Percentiles rank a stretch among this genome's conserved stretches.
These are phyloP conservation scores for Cyclophora albipunctata DNA, from an alignment of 2,888 invertebrate genomes.

Conservation along the genomic window DNA sequence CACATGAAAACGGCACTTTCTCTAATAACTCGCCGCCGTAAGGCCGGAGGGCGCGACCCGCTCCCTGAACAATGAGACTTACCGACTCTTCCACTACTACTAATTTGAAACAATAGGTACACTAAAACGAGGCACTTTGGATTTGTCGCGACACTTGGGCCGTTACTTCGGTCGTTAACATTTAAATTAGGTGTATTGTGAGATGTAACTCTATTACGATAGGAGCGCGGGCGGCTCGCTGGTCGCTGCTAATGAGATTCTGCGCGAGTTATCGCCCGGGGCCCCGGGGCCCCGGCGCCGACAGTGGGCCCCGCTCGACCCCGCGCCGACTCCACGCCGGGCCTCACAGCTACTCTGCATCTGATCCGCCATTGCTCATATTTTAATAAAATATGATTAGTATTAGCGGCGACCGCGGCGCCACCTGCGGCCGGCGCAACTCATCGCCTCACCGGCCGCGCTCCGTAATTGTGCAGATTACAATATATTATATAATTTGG, in stretches of 20 bases:
- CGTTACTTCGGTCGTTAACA: conserved; percentile 11
- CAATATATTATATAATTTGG: conserved; percentile 39
- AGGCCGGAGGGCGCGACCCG: no score
- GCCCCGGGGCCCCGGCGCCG: no score
- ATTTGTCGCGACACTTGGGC: conserved; percentile 10
- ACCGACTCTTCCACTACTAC: conserved; percentile 9
- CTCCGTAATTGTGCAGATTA: conserved; percentile 56
- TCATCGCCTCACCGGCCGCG: conserved; percentile 32
- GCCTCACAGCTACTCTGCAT: no score
- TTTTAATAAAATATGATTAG: conserved; percentile 36
- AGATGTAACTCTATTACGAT: conserved; percentile 14
- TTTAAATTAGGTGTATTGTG: conserved; percentile 20
- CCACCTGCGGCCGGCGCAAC: conserved; percentile 30
- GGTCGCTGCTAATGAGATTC: conserved; percentile 6
- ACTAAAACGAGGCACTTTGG: conserved; percentile 7
- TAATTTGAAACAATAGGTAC: conserved; percentile 16
- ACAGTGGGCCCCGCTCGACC: no score
- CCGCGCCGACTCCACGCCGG: no score
- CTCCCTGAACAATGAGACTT: conserved; percentile 9
- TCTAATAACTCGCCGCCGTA: not conserved
- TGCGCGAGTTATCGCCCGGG: conserved; percentile 4
- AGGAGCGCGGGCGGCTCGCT: not conserved
- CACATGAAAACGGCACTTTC: conserved; percentile 6
- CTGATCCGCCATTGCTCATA: not conserved
- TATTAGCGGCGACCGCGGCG: conserved; percentile 27